These are phyloP conservation scores for Rhynchopsitta pachyrhyncha DNA, from an alignment of 2,113 vertebrate species.

Conservation along the genomic window DNA sequence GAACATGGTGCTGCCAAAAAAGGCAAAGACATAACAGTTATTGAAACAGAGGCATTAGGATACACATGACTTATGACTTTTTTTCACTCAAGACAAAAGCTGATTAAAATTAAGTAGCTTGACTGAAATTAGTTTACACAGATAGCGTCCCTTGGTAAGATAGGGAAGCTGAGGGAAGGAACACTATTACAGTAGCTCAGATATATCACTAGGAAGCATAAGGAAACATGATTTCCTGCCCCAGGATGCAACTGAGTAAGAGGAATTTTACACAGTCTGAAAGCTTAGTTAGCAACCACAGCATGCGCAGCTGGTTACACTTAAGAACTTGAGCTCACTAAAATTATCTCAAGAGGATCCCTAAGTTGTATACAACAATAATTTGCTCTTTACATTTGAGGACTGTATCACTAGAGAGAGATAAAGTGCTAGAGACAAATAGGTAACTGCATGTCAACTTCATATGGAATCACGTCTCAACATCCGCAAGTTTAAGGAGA, in stretches of 20 bases:
- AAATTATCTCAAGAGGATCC: background rate
- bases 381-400: background rate
- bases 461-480: background rate
- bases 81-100: background rate
- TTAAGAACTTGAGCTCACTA: background rate
- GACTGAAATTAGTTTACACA: background rate
- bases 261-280: background rate
- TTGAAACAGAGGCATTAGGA: background rate
- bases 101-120: background rate
- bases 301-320: background rate
- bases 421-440: background rate
- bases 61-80: background rate
- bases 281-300: background rate
- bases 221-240: background rate
- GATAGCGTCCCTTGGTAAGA: background rate
- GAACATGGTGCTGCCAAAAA: slow-evolving; percentile 87
- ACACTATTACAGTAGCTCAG: background rate
- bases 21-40: background rate
- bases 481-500: background rate
- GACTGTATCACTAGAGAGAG: background rate
- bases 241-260: background rate
- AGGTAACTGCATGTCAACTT: background rate
- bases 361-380: background rate
- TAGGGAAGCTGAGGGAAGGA: background rate
- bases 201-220: background rate